Base-by-base conservation (phyloP, 2,797 vertebrate genomes). In the Pseudochromis fuscus region DNA sequence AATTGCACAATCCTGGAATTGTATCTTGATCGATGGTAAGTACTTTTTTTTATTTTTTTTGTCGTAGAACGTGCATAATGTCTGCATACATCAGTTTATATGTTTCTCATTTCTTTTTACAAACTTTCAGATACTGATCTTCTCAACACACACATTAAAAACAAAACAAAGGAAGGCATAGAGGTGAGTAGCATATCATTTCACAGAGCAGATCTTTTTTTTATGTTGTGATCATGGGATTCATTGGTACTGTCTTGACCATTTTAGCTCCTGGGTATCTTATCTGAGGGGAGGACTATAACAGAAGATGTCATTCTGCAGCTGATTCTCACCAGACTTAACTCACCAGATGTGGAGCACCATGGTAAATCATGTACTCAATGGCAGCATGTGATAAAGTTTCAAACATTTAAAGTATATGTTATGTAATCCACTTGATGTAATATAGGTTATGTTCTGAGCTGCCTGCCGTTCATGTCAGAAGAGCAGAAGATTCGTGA, bases 21-120 rank as follows among this genome's bases (percentile, higher is more conserved):
- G 95, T 83, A 81, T 96, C 86, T 93, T 95, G 31, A 83, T 99
- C 85, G 95, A 98, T 94, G 96, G 98, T 97, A 94, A 92, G 75
- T 73, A 23, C 0, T 21, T 48, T 45, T 60, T 2, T 53, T 3
- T 18, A 28, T 51, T 3, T 18, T n/a, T 19, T 59, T 45, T 10
- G 1, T 40, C 0, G 30, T 53, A 48, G 38, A 45, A 13, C 7
- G 2, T 53, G 11, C 31, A 21, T 13, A 21, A 40, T 53, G 10
- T 23, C 18, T 15, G 19, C 28, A 21, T 10, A 24, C n/a, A 42
- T 16, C 12, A 46, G 4, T 52, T 77, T n/a, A 57, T 12, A 37
- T 1, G 16, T 50, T 60, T 63, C 24, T 45, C 11, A 57, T 33
- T 16, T 59, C 23, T 16, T 62, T 82, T 59, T 50, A 13, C 62